Base-by-base conservation (phyloP, 2,888 invertebrate species). In the Lordiphosa andalusiaca region DNA sequence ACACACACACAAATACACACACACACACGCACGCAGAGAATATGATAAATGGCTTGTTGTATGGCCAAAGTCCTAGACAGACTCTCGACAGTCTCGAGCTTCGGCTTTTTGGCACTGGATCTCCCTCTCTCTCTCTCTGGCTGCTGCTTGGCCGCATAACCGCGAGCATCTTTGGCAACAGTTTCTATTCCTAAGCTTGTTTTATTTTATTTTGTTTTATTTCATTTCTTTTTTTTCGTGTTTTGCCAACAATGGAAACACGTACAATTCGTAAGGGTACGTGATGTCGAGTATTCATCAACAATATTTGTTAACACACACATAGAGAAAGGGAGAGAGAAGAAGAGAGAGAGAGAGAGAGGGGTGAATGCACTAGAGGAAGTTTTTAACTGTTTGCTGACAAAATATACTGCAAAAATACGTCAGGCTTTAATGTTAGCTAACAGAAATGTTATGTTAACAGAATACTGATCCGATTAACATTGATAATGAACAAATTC, bases 201-300 rank as follows among this genome's bases (percentile, higher is more conserved):
- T 16, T 66, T 46, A 23, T 19, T 19, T 19, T 4, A 19, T 19
- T 19, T 16, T 16, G 21, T 35, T 19, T 36, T n/a, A 7, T 55
- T 13, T 4, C 25, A 16, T 41, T 10, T 33, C 12, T 55, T 13
- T 4, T 35, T 23, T 41, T 10, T 33, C 12, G 19, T 12, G 1
- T 41, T 39, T 47, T 44, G 70, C 80, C 69, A 56, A 76, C 82
- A 87, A 84, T 82, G 75, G 74, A 71, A 87, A 84, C 87, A 86
- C 86, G 86, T 87, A 77, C 78, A 72, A 78, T 83, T 83, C 81
- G 74, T 74, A 72, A 71, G 61, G 64, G 80, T 86, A 86, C 86
- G 87, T 87, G 86, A 86, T 82, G 85, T 82, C 82, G 84, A 72
- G 83, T 81, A 85, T 86, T 86, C 86, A 85, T 86, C 87, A 85